phyloP scores from a whole-genome alignment of 2,113 vertebrate genomes.

The Regulus satrapa region DNA sequence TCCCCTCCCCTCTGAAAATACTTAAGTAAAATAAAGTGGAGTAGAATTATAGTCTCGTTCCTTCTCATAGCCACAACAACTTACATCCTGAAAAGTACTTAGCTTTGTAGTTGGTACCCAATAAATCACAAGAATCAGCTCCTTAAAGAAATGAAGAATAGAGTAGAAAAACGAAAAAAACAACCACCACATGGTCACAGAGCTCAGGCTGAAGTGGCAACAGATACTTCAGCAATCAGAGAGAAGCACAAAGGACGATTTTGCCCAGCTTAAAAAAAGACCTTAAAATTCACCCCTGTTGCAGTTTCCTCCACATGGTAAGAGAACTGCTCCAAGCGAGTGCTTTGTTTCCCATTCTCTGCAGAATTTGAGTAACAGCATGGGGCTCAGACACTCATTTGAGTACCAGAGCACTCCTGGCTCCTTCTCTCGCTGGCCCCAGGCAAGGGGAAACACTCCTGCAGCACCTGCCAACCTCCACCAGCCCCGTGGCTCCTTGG shows the following conservation, averaged over 20 bases:
- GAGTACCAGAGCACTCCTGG: not conserved
- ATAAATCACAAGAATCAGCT: constrained; percentile 47
- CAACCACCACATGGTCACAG: not conserved
- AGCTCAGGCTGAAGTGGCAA: not conserved
- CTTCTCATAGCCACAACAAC: constrained; percentile 21
- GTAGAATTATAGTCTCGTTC: constrained; percentile 47
- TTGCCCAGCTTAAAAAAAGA: not conserved
- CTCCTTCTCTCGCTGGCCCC: not conserved
- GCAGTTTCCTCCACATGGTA: not conserved
- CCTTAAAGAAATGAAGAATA: constrained; percentile 46
- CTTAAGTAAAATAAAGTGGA: constrained; percentile 40
- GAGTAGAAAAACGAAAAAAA: not conserved
- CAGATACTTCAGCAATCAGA: not conserved
- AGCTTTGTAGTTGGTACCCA: constrained; percentile 44
- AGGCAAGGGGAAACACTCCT: not conserved
- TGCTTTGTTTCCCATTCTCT: not conserved
- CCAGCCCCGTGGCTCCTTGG: accelerated
- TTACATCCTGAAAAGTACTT: constrained; percentile 55
- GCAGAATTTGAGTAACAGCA: not conserved
- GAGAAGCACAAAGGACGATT: not conserved
- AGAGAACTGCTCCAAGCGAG: not conserved
- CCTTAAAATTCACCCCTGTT: not conserved
- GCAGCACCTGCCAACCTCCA: not conserved
- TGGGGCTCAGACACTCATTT: accelerated
- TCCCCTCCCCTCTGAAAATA: constrained; percentile 33